Conservation (phyloP, 2,797 vertebrate species). For the Oophaga sylvatica region DNA sequence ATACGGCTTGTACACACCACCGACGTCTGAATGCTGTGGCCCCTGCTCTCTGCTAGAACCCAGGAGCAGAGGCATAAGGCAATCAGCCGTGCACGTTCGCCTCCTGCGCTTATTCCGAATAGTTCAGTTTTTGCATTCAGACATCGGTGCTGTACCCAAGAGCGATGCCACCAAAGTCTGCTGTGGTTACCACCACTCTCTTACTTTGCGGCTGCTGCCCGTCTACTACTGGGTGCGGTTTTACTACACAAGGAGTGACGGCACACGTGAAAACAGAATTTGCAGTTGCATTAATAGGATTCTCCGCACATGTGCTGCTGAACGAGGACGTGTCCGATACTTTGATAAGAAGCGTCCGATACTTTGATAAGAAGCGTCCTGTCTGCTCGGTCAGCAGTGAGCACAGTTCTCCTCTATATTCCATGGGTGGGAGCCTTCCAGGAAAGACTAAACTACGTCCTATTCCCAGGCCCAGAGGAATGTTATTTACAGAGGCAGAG, state of each 20-base stretch:
- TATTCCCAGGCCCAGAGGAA: constrained; percentile 26
- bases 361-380: not conserved
- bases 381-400: not conserved
- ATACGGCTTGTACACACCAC: too few relatives aligned
- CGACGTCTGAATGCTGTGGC: too few relatives aligned
- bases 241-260: not conserved
- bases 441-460: constrained; percentile 25
- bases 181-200: too few relatives aligned
- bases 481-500: constrained; percentile 22
- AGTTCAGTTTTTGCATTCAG: too few relatives aligned
- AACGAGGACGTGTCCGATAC: not conserved
- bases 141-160: too few relatives aligned
- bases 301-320: not conserved
- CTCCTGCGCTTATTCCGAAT: too few relatives aligned
- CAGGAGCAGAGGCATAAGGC: too few relatives aligned
- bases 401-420: not conserved
- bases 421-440: not conserved
- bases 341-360: not conserved
- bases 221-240: not conserved
- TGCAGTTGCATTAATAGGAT: not conserved
- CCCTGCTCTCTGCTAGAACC: too few relatives aligned
- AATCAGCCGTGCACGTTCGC: too few relatives aligned
- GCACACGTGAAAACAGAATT: not conserved
- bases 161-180: too few relatives aligned
- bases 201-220: not conserved